Conservation (phyloP, 2,888 invertebrate genomes). For the Tryphoninae sp. region DNA sequence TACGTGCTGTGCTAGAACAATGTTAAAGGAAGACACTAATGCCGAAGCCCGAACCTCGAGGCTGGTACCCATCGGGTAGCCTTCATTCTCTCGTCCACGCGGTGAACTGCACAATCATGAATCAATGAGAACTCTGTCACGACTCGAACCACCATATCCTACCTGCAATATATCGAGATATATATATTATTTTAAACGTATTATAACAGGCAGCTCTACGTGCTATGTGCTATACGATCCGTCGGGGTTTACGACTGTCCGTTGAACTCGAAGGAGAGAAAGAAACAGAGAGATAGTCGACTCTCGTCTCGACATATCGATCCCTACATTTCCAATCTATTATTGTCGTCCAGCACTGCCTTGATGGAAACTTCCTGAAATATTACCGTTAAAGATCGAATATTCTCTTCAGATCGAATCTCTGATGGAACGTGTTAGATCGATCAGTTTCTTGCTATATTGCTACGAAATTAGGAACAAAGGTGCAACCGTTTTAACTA, state of each 20-base stretch:
- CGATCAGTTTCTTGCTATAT: no score
- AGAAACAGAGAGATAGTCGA: slow-evolving; percentile 52
- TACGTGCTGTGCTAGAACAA: neutral
- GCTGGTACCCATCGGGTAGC: slow-evolving; percentile 30
- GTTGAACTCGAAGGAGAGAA: slow-evolving; percentile 59
- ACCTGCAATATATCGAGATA: slow-evolving; percentile 27
- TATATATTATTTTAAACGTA: slow-evolving; percentile 12
- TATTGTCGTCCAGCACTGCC: slow-evolving; percentile 56
- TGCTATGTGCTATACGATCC: slow-evolving; percentile 42
- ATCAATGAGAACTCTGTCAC: slow-evolving; percentile 52
- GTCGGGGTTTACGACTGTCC: slow-evolving; percentile 60
- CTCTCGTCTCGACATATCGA: slow-evolving; percentile 63
- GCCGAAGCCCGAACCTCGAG: slow-evolving; percentile 4
- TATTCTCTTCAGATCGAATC: neutral
- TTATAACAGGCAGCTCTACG: slow-evolving; percentile 11
- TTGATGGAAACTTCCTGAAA: slow-evolving; percentile 20
- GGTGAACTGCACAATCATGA: slow-evolving; percentile 31
- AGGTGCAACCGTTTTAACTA: no score
- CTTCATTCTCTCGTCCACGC: neutral
- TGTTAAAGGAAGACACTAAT: neutral
- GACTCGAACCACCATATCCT: slow-evolving; percentile 24
- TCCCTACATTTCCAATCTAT: slow-evolving; percentile 60
- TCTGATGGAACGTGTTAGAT: neutral
- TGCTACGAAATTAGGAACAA: no score
- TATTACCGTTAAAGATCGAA: slow-evolving; percentile 2